phyloP scores from a whole-genome alignment of 2,113 vertebrate genomes.

The Pogona vitticeps region DNA sequence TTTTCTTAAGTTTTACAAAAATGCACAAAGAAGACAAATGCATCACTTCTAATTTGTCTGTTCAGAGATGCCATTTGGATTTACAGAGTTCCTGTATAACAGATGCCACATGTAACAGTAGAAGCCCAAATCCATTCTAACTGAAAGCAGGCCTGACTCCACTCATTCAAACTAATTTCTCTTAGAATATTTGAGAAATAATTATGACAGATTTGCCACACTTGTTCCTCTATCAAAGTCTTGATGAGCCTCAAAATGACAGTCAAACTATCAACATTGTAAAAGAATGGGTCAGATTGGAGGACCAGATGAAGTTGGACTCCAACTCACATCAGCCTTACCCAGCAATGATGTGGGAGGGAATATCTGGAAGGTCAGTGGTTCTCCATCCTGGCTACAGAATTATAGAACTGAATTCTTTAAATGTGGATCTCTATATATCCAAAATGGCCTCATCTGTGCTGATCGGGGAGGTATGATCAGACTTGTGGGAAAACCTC shows the following conservation, averaged over 20 bases:
- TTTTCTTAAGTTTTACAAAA: conserved; percentile 43
- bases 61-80: not conserved
- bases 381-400: not conserved
- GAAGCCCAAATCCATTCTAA: not conserved
- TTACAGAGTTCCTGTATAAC: not conserved
- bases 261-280: not conserved
- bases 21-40: not conserved
- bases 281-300: not conserved
- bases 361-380: not conserved
- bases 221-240: not conserved
- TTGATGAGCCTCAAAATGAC: too few relatives aligned
- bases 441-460: not conserved
- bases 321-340: not conserved
- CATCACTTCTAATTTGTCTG: conserved; percentile 24
- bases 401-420: not conserved
- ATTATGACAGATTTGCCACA: not conserved
- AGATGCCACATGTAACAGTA: not conserved
- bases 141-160: not conserved
- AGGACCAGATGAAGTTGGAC: not conserved
- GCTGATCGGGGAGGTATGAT: not conserved
- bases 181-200: not conserved
- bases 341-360: not conserved
- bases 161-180: not conserved
- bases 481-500: not conserved
- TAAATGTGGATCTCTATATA: too few relatives aligned